These are phyloP conservation scores for Papilio demoleus DNA, from an alignment of 2,888 invertebrate genomes.

Conservation along the genomic window DNA sequence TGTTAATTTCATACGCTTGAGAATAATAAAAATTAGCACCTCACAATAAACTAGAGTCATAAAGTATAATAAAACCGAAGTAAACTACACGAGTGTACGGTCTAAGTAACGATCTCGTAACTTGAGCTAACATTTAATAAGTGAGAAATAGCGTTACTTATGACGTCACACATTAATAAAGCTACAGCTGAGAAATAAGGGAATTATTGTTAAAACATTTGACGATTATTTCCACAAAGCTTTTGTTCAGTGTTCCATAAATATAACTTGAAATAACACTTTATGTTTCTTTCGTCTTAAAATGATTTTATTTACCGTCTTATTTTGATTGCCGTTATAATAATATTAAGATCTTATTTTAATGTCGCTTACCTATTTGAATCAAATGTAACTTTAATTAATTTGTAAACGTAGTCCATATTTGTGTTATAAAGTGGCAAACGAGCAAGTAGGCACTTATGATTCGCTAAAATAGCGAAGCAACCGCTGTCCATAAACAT, in stretches of 20 bases:
- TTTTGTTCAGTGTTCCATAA: conserved; percentile 1
- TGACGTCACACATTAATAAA: conserved; percentile 11
- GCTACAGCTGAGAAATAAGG: conserved; percentile 11
- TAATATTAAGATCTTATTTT: too few species aligned
- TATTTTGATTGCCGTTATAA: too few species aligned
- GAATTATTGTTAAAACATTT: conserved; percentile 9
- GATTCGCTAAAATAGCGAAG: too few species aligned
- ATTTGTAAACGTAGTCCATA: too few species aligned
- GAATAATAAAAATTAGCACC: not conserved
- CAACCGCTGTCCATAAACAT: too few species aligned
- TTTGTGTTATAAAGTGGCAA: too few species aligned
- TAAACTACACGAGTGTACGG: conserved; percentile 2
- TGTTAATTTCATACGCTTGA: not conserved
- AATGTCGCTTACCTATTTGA: too few species aligned
- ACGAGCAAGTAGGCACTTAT: too few species aligned
- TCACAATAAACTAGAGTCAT: not conserved
- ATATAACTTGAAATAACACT: conserved; percentile 6
- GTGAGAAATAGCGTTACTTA: conserved; percentile 11
- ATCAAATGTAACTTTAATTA: too few species aligned
- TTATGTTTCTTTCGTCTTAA: not conserved
- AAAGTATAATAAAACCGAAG: conserved; percentile 14
- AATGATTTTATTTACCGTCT: too few species aligned
- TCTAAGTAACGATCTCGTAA: conserved; percentile 3
- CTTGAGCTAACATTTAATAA: conserved; percentile 2
- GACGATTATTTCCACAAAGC: conserved; percentile 8